These are phyloP conservation scores for Oxytorus armatus DNA, from an alignment of 2,888 invertebrate genomes.

Conservation along the genomic window DNA sequence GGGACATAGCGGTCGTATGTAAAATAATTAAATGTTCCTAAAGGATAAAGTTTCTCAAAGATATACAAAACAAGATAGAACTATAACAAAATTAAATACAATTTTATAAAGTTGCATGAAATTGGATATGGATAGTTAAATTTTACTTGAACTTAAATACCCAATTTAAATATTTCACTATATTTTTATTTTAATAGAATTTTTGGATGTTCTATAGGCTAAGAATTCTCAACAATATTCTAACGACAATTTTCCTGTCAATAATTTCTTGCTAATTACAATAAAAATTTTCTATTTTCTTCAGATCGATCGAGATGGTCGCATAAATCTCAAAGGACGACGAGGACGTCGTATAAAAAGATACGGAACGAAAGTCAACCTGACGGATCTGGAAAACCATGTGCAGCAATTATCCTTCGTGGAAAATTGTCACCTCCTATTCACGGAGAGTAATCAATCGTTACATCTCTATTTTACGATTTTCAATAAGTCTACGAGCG, in stretches of 20 bases:
- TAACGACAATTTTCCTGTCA: background rate
- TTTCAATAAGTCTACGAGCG: slow-evolving; percentile 74
- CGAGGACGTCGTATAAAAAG: slow-evolving; percentile 90
- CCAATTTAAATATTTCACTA: background rate
- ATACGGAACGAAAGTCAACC: slow-evolving; percentile 89
- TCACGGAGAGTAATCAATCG: slow-evolving; percentile 82
- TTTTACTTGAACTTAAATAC: no score
- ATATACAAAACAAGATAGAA: no score
- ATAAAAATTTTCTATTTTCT: slow-evolving; percentile 30
- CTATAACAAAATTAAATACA: no score
- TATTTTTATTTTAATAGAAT: background rate
- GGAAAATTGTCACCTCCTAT: slow-evolving; percentile 86
- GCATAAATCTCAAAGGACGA: slow-evolving; percentile 88
- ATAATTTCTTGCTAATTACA: background rate
- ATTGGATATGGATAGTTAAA: no score
- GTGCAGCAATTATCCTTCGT: slow-evolving; percentile 85
- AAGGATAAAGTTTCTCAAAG: no score
- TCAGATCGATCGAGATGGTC: slow-evolving; percentile 84
- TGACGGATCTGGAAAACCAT: slow-evolving; percentile 86
- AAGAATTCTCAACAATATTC: background rate
- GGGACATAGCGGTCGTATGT: slow-evolving; percentile 88
- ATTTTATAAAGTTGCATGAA: no score
- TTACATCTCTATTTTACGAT: slow-evolving; percentile 85
- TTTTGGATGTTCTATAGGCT: no score
- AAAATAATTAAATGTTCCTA: background rate